Evolutionary conservation across 2,797 vertebrate genomes (phyloP), one percentile per base, ranked within the genome.

Genomic region (Scomberomorus guttatus): DNA sequence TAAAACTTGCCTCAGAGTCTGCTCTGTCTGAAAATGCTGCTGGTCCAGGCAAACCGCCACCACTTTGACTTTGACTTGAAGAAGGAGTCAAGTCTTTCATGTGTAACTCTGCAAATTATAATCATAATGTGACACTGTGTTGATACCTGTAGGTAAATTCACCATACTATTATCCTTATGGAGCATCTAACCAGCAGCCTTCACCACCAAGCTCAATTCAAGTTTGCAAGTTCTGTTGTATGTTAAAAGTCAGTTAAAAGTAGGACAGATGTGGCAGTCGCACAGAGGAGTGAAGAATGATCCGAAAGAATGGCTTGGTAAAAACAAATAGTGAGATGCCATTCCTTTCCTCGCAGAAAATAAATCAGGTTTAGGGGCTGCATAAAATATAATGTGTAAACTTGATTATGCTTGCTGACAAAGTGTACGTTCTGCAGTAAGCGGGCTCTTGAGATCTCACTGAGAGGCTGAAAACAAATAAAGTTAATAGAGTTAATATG

Each of bases 401-500:
- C 27, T 50, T 76, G 60, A 82, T 81, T 70, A 82, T 71, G 74
- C 25, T 72, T 70, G 79, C 79, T 82, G 77, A 82, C 57, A 78
- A 84, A 87, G 80, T 4, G 15, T 27, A 32, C 13, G 17, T 69
- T 73, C 27, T 27, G 39, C 29, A 63, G 72, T 68, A 65, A 84
- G 68, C 63, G 56, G 72, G 51, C 75, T 75, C 75, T 80, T 15
- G 57, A 68, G 80, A 83, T 81, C 9, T 61, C 69, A 65, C 64
- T 4, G 12, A 59, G 48, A 57, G n/a, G 32, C 68, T 72, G 63
- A 11, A 75, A 72, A 85, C 73, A 80, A 84, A 81, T 79, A 75
- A 64, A 80, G 57, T 57, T 86, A 67, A 87, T 71, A 44, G 76
- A 81, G 78, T 83, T 78, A 86, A 86, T 77, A 80, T 80, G 82